Percentiles rank a stretch among this genome's conserved stretches.
phyloP scores from a whole-genome alignment of 2,888 invertebrate genomes.

The Cheilosia scutellata region DNA sequence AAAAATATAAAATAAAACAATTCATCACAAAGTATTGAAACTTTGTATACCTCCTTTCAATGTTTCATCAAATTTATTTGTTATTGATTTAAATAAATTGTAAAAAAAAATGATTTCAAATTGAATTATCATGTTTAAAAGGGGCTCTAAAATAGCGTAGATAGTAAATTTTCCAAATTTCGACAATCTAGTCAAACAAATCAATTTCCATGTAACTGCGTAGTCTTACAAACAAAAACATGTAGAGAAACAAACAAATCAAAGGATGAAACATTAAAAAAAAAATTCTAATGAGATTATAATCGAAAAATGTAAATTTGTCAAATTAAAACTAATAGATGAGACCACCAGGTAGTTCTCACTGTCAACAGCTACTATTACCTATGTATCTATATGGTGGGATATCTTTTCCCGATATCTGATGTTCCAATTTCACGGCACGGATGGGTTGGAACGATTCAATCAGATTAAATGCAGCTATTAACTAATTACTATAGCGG shows the following conservation, averaged over 20 bases:
- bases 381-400: neutral
- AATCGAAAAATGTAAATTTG: constrained; percentile 64
- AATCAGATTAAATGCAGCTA: constrained; percentile 66
- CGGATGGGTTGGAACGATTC: constrained; percentile 42
- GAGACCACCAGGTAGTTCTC: constrained; percentile 71
- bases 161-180: neutral
- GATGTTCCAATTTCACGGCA: constrained; percentile 72
- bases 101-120: neutral
- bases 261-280: neutral
- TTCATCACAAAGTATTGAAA: too few relatives aligned
- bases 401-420: constrained; percentile 49
- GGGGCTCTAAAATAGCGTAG: too few relatives aligned
- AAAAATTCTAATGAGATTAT: constrained; percentile 43
- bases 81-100: neutral
- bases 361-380: constrained; percentile 39
- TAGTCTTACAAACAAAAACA: neutral
- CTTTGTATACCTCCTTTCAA: too few relatives aligned
- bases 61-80: neutral
- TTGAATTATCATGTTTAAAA: neutral
- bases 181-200: constrained; percentile 23
- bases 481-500: constrained; percentile 56
- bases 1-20: too few relatives aligned
- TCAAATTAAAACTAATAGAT: constrained; percentile 71
- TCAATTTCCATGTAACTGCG: constrained; percentile 2
- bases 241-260: constrained; percentile 5